phyloP scores from a whole-genome alignment of 1,140 invertebrate species.

The Pseudomyrmex pallidus region DNA sequence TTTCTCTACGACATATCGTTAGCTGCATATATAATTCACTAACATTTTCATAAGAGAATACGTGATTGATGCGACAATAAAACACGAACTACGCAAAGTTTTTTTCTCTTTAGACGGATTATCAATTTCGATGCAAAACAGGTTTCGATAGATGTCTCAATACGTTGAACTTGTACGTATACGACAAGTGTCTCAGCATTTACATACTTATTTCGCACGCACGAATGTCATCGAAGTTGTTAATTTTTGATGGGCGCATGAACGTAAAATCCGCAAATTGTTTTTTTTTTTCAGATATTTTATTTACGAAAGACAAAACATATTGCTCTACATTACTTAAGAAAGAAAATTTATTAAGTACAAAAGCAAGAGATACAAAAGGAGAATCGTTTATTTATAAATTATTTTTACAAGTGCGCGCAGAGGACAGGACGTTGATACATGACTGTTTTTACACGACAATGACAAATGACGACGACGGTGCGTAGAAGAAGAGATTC shows the following conservation, averaged over 20 bases:
- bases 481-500: constrained; percentile 52
- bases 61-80: constrained; percentile 19
- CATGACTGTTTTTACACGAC: constrained; percentile 62
- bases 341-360: constrained; percentile 32
- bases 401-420: constrained; percentile 64
- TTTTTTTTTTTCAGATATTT: constrained; percentile 46
- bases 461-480: constrained; percentile 3
- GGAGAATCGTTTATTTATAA: constrained; percentile 68
- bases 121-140: constrained; percentile 1
- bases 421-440: constrained; percentile 16
- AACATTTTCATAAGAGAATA: constrained; percentile 24
- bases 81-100: background rate
- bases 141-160: background rate
- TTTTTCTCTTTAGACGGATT: background rate
- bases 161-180: background rate
- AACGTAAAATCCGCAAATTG: background rate
- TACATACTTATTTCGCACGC: background rate
- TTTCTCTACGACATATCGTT: constrained; percentile 69
- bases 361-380: constrained; percentile 41
- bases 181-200: background rate
- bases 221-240: background rate
- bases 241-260: background rate
- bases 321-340: constrained; percentile 1
- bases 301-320: constrained; percentile 70
- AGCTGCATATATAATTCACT: constrained; percentile 68